Evolutionary conservation across 2,888 invertebrate genomes (phyloP), one percentile per base, ranked within the genome.

Genomic region (Atherix ibis): DNA sequence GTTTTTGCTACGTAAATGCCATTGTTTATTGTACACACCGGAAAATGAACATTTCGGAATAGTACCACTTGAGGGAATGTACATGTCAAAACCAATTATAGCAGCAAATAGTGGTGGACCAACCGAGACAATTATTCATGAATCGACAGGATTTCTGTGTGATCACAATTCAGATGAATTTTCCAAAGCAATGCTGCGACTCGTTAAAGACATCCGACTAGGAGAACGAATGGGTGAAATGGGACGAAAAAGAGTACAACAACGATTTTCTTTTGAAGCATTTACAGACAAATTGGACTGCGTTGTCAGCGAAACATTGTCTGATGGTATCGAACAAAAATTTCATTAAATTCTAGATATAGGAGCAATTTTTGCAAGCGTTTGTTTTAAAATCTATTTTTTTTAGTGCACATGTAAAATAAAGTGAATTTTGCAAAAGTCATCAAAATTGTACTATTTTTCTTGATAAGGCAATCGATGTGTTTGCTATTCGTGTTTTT

Each of bases 61-160:
- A 48, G 98, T 98, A 6, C 98, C 99, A 0, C 65, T 99, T 34
- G 98, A 99, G 66, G 94, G 95, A 0, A 98, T 98, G 98, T 87
- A 87, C 53, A 76, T 79, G 54, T 68, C 72, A 4, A 84, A 87
- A 50, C 94, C 97, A 4, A 94, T 99, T 0, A 76, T 99, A 44
- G 98, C 98, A 0, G 80, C 87, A 1, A 83, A 88, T 49, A 87
- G 84, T 49, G 98, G 98, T 17, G 98, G 98, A 0, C 98, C 98
- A 0, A 75, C 75, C 2, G 98, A 99, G 60, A 94, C 98, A 0
- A 68, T 98, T 31, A 56, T 61, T 2, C 67, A 87, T 62, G 73
- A 72, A 32, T 67, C 73, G 1, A 89, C 87, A 0, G 91, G 91
- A 2, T 87, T 73, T 48, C 62, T 92, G 2, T 82, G 84, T 47